Conservation (phyloP, 2,888 invertebrate genomes). For the Coremacera marginata region DNA sequence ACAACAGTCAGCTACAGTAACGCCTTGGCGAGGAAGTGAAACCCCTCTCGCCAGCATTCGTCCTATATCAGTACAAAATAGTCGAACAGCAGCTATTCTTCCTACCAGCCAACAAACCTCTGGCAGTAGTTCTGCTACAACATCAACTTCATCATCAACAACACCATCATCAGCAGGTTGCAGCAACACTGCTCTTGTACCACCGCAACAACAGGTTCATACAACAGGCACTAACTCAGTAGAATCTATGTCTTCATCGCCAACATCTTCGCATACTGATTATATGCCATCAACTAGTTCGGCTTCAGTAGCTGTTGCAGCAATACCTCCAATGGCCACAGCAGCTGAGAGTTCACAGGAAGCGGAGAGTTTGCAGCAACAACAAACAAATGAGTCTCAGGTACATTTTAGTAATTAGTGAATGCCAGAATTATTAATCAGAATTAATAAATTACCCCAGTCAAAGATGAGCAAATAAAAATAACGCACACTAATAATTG, state of each 20-base stretch:
- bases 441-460: no score
- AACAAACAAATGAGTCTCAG: conserved; percentile 65
- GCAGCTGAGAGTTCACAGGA: conserved; percentile 70
- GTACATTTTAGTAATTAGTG: conserved; percentile 12
- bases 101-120: conserved; percentile 73
- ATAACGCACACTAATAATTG: no score
- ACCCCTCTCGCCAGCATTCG: conserved; percentile 93
- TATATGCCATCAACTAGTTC: conserved; percentile 90
- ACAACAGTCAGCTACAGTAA: conserved; percentile 71
- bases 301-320: conserved; percentile 74
- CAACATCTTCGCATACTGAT: conserved; percentile 82
- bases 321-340: conserved; percentile 74
- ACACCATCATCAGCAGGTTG: conserved; percentile 53
- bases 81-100: conserved; percentile 81
- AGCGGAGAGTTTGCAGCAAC: conserved; percentile 67
- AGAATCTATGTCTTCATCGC: conserved; percentile 76
- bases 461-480: no score
- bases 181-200: conserved; percentile 71
- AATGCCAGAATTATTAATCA: no score
- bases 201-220: conserved; percentile 75
- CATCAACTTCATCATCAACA: conserved; percentile 63
- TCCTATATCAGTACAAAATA: conserved; percentile 84
- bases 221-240: conserved; percentile 69
- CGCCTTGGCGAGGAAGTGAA: conserved; percentile 81
- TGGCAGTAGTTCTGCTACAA: conserved; percentile 58